Percentiles rank a stretch among this genome's conserved stretches.
These are phyloP conservation scores for Xylota sylvarum DNA, from an alignment of 2,888 invertebrate genomes.

Conservation along the genomic window DNA sequence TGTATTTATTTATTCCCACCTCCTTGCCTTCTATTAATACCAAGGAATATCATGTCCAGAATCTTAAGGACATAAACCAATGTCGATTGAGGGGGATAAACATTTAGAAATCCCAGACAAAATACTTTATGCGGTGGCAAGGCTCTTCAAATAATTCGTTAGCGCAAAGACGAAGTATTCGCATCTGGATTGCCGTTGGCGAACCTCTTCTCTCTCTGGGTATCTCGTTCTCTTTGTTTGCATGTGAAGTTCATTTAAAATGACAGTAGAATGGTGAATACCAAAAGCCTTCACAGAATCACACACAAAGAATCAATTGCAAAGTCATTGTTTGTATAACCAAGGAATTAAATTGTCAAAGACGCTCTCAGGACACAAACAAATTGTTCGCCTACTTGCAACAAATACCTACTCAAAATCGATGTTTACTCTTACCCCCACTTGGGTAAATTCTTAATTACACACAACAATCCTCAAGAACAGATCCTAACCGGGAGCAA, in stretches of 20 bases:
- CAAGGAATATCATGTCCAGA: slow-evolving; percentile 23
- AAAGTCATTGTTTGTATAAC: slow-evolving; percentile 53
- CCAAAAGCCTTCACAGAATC: slow-evolving; percentile 23
- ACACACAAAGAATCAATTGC: slow-evolving; percentile 66
- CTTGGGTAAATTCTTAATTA: slow-evolving; percentile 62
- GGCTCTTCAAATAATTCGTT: slow-evolving; percentile 33
- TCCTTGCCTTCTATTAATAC: not conserved
- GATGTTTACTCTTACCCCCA: slow-evolving; percentile 44
- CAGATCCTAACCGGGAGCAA: slow-evolving; percentile 14
- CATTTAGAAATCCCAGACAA: slow-evolving; percentile 34
- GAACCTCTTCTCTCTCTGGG: not conserved
- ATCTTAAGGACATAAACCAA: slow-evolving; percentile 14
- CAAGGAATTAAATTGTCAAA: slow-evolving; percentile 66
- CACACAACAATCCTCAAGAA: slow-evolving; percentile 65
- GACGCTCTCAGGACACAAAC: slow-evolving; percentile 28
- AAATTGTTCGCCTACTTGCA: slow-evolving; percentile 37
- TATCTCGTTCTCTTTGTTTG: slow-evolving; percentile 35
- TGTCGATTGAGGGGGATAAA: slow-evolving; percentile 38
- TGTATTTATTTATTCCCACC: slow-evolving; percentile 16
- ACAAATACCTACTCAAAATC: slow-evolving; percentile 26
- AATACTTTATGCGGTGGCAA: not conserved
- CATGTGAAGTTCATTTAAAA: slow-evolving; percentile 47
- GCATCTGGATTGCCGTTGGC: not conserved
- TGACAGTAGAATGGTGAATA: slow-evolving; percentile 35
- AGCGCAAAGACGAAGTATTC: slow-evolving; percentile 17